Conservation (phyloP, 2,113 vertebrate species). For the Gadus macrocephalus region DNA sequence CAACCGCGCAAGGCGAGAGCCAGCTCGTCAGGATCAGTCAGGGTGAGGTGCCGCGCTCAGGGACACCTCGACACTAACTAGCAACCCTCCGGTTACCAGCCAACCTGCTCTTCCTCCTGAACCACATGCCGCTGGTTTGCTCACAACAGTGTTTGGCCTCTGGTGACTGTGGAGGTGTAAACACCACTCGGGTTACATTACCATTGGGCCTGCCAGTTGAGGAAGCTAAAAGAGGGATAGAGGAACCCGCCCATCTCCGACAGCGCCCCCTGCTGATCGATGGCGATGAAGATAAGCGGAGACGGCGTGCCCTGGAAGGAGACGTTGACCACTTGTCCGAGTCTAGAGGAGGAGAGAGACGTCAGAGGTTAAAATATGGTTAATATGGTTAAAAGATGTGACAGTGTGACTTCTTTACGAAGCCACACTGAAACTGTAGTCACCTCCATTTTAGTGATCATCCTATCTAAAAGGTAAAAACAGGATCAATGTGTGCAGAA, state of each 20-base stretch:
- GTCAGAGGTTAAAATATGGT: too few relatives aligned
- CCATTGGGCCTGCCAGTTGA: constrained; percentile 79
- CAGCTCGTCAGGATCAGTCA: too few relatives aligned
- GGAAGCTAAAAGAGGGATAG: constrained; percentile 71
- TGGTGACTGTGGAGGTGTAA: not conserved
- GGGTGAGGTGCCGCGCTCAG: too few relatives aligned
- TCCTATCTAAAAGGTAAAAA: too few relatives aligned
- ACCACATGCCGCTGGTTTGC: not conserved
- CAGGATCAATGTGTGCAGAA: too few relatives aligned
- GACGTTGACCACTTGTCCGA: constrained; percentile 56
- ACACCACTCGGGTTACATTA: constrained; percentile 28
- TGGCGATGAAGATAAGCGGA: constrained; percentile 67
- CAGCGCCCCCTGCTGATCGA: constrained; percentile 70
- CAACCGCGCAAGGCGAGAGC: too few relatives aligned
- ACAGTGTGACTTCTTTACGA: too few relatives aligned
- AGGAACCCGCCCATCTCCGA: constrained; percentile 74
- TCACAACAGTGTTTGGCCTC: not conserved
- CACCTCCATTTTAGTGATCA: too few relatives aligned
- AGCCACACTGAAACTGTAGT: too few relatives aligned
- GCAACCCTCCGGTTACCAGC: not conserved
- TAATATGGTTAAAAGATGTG: too few relatives aligned
- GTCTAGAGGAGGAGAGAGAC: constrained; percentile 41
- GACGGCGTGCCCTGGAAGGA: constrained; percentile 73
- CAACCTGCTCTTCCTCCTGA: too few relatives aligned
- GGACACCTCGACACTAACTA: too few relatives aligned